phyloP scores from a whole-genome alignment of 2,797 vertebrate species.

The Rhabdophis nuchalis region DNA sequence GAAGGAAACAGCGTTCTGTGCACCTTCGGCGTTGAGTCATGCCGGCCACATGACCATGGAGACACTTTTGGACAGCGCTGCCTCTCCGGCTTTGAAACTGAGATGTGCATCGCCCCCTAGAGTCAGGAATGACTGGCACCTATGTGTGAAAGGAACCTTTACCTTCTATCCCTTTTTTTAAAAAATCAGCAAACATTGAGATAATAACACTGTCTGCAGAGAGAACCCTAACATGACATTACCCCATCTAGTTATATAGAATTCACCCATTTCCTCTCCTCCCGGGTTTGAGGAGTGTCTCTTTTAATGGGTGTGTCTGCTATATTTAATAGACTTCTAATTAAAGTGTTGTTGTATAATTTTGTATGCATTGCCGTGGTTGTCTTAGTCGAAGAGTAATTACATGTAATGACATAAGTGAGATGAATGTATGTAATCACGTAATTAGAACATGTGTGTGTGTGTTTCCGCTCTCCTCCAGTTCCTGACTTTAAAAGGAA shows the following conservation, averaged over 20 bases:
- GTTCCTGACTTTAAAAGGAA: not conserved
- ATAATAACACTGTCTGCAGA: not conserved
- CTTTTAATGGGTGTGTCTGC: conserved; percentile 11
- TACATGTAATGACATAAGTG: conserved; percentile 58
- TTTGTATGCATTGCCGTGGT: conserved; percentile 37
- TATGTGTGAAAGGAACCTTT: too few relatives aligned
- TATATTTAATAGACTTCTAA: conserved; percentile 32
- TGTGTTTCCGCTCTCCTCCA: not conserved
- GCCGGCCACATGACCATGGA: too few relatives aligned
- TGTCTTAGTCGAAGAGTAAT: conserved; percentile 45
- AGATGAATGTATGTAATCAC: conserved; percentile 53
- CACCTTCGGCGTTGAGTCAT: too few relatives aligned
- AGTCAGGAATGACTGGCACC: too few relatives aligned
- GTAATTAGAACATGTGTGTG: conserved; percentile 49
- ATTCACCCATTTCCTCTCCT: not conserved
- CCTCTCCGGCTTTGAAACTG: too few relatives aligned
- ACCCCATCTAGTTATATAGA: not conserved
- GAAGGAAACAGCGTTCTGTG: too few relatives aligned
- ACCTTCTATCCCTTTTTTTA: not conserved
- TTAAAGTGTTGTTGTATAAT: conserved; percentile 36
- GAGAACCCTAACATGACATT: not conserved
- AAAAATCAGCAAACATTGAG: not conserved
- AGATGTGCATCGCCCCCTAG: too few relatives aligned
- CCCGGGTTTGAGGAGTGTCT: not conserved
- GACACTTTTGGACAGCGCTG: too few relatives aligned